Evolutionary conservation across 2,113 vertebrate genomes (phyloP).

Genomic region (Salvator merianae): DNA sequence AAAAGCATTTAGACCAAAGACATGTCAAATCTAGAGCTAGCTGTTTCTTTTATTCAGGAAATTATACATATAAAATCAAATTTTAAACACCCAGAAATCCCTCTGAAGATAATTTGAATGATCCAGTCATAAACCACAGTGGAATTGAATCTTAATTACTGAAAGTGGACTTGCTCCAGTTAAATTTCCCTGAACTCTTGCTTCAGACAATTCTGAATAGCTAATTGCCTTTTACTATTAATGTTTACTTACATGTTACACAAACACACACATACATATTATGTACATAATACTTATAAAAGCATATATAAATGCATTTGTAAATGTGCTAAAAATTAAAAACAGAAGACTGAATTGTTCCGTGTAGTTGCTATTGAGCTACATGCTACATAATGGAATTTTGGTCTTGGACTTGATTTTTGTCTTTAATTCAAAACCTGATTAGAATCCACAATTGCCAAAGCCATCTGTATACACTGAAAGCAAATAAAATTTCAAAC

Average conservation of each 20-base stretch:
- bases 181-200: neutral
- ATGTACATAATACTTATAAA: too few relatives aligned
- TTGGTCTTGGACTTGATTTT: neutral
- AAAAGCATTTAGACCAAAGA: too few relatives aligned
- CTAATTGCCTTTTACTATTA: neutral
- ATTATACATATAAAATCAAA: neutral
- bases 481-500: constrained; percentile 6
- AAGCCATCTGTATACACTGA: neutral
- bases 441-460: neutral
- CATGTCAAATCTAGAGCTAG: too few relatives aligned
- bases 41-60: neutral
- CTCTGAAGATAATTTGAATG: neutral
- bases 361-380: neutral
- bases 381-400: neutral
- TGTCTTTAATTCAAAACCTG: constrained; percentile 9
- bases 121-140: neutral
- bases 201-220: neutral
- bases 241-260: neutral
- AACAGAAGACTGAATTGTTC: neutral
- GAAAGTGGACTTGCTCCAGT: neutral
- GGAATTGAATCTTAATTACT: neutral
- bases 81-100: neutral
- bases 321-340: neutral
- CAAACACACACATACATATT: too few relatives aligned
- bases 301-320: too few relatives aligned